Evolutionary conservation across 2,888 invertebrate genomes (phyloP).

Genomic region (Spisula solida): DNA sequence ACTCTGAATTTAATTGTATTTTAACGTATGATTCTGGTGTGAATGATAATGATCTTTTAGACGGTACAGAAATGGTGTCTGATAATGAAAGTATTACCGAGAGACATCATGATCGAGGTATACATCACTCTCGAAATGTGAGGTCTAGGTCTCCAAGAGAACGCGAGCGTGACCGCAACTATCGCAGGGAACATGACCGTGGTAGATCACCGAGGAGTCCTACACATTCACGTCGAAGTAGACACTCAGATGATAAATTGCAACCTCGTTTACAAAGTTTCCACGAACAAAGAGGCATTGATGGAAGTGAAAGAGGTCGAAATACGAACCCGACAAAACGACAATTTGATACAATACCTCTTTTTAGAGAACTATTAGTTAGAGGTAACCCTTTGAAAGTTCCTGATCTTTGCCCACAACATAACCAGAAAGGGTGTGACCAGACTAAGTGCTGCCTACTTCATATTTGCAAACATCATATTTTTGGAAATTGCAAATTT

Average conservation of each 20-base stretch:
- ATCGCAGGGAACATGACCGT: background rate
- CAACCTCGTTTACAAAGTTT: background rate
- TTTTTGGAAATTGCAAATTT: constrained; percentile 51
- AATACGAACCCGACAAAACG: background rate
- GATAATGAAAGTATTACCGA: constrained; percentile 40
- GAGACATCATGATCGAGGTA: constrained; percentile 2
- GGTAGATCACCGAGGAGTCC: background rate
- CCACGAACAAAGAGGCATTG: background rate
- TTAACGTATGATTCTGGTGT: background rate
- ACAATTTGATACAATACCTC: background rate
- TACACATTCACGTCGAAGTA: constrained; percentile 24
- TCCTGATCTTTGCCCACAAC: constrained; percentile 47
- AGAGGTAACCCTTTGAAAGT: constrained; percentile 20
- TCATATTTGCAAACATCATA: constrained; percentile 60
- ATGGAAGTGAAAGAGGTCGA: background rate
- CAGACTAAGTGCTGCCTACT: constrained; percentile 29
- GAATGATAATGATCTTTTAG: background rate
- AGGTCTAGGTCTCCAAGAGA: constrained; percentile 28
- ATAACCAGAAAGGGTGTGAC: constrained; percentile 42
- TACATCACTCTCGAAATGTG: background rate
- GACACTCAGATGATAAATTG: constrained; percentile 22
- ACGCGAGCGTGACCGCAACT: background rate
- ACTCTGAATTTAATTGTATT: constrained; percentile 1
- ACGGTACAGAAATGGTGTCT: constrained; percentile 40
- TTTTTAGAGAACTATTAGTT: background rate